Base-by-base conservation (phyloP, 2,888 invertebrate species). In the Drosophila subquinaria region DNA sequence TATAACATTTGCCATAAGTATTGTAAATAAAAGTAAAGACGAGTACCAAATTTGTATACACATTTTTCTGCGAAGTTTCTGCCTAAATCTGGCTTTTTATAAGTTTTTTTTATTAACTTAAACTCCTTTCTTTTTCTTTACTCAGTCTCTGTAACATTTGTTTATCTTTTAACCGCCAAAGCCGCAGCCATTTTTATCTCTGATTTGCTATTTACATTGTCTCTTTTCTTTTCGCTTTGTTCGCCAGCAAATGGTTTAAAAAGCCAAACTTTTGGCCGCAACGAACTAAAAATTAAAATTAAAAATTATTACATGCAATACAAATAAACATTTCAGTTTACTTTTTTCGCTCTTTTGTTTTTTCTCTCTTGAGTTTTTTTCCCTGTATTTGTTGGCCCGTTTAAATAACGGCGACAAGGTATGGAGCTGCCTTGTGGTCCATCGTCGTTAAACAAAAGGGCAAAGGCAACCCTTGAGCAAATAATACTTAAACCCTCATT, bases 401-500 rank as follows among this genome's bases (percentile, higher is more conserved):
- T 64, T 61, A 80, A 83, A 73, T 80, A 73, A 82, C 67, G 69
- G 66, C 63, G 65, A 64, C 81, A 82, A 82, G 86, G 88, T 79
- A 79, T 68, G 52, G 66, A 64, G 42, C 56, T 40, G 20, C 13
- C n/a, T 43, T 56, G 56, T 65, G 62, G 70, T 42, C 62, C 62
- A 56, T 38, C 45, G 71, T 69, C 59, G 78, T 85, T 73, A 79
- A 81, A 87, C 85, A 89, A 87, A 88, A 72, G 81, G 79, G 78
- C 89, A 73, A 69, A 74, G 81, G 81, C 81, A 81, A 89, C 89
- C 85, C 88, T 85, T 75, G 79, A 75, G 80, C 88, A 86, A 89
- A 86, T 86, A 82, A 88, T 86, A 85, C 88, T 86, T 88, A 86
- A 86, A 88, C 85, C 86, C 86, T 86, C 88, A 89, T 89, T 86